Evolutionary conservation across 2,797 vertebrate genomes (phyloP).

Genomic region (Pristis pectinata): DNA sequence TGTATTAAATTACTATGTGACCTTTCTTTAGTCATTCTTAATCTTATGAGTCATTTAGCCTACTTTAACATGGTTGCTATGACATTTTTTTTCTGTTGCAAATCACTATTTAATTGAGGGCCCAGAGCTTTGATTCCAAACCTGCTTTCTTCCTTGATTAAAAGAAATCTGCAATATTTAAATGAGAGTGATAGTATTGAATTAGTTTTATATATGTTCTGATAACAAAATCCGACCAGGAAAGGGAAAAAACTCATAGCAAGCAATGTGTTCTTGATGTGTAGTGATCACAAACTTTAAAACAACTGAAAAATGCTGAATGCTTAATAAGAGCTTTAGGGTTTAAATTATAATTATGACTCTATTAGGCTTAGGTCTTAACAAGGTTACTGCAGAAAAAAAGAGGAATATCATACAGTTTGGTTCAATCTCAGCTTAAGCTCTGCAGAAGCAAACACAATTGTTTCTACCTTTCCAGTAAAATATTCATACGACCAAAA

Average conservation of each 20-base stretch:
- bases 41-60: conserved; percentile 5
- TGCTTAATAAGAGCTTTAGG: neutral
- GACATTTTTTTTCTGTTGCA: neutral
- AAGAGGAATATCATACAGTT: neutral
- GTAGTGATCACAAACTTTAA: neutral
- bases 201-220: neutral
- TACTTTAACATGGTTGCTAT: conserved; percentile 5
- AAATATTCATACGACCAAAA: neutral
- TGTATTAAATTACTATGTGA: neutral
- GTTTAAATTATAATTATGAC: too few species aligned
- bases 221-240: neutral
- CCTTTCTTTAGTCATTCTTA: neutral
- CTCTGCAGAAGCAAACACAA: neutral
- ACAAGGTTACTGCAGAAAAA: neutral
- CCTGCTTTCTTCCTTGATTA: neutral
- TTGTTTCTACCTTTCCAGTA: neutral
- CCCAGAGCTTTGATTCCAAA: neutral
- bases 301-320: too few species aligned
- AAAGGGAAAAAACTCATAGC: neutral
- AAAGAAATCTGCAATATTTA: neutral
- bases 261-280: neutral
- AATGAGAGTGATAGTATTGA: neutral
- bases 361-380: neutral
- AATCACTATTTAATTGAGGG: conserved; percentile 1
- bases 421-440: neutral